Evolutionary conservation across 2,888 invertebrate genomes (phyloP), one percentile per base, ranked within the genome.

Genomic region (Diaperis boleti): DNA sequence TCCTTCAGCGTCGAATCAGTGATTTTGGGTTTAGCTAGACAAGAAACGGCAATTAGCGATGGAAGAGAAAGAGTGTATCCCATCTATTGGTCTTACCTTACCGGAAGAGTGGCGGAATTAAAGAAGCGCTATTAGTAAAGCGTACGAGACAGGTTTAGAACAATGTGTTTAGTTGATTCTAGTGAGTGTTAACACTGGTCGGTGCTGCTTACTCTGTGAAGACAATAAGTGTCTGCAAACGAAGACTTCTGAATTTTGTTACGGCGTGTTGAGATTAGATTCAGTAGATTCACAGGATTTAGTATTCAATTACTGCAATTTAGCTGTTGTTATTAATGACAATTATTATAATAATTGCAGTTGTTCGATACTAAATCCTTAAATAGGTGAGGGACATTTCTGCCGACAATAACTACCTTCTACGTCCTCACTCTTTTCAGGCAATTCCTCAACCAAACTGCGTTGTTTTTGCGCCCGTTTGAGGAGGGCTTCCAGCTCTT

Each of bases 1-100:
- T 93, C 92, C 73, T 88, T 88, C 82, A 94, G 86, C 72, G 87
- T 89, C 69, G 89, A 88, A 71, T 88, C 88, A 74, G 89, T 82
- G 71, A 94, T 87, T 78, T 87, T 86, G 33, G 94, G 92, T 69
- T 88, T 84, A 78, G 91, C 90, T 89, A 66, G 14, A 42, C 50
- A 17, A 29, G 14, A 47, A 18, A 5, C 5, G 11, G 13, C 15
- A 14, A 22, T 52, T 33, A 50, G 15, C 33, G 10, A 2, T 11
- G 13, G 15, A 26, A 33, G 10, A 3, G 8, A 18, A 20, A 50
- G 33, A 13, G 6, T 5, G 39, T 8, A 15, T 8, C n/a, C 7
- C 1, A 39, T n/a, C 39, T 8, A n/a, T 14, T 31, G 39, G 11
- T 29, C 60, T 60, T 52, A 60, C 60, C 60, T 60, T 49, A 6